These are phyloP conservation scores for Drosophila neotestacea DNA, from an alignment of 2,888 invertebrate genomes.

Conservation along the genomic window DNA sequence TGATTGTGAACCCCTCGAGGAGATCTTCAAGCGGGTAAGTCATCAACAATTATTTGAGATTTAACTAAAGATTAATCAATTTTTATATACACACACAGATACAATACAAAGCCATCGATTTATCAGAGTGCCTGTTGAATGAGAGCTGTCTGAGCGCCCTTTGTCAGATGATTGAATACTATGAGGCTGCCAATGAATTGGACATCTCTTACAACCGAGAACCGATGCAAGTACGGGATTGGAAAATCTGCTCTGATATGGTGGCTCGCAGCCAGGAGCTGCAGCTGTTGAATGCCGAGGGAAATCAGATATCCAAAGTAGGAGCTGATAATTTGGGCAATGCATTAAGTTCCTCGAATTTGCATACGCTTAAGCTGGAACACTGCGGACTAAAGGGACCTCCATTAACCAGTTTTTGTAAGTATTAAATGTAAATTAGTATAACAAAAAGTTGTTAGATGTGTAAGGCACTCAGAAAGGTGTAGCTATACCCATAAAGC, in stretches of 20 bases:
- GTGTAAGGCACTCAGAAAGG: no score
- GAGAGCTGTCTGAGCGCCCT: constrained; percentile 89
- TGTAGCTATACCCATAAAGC: no score
- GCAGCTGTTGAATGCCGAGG: constrained; percentile 83
- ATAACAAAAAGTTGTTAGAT: no score
- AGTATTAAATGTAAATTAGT: constrained; percentile 60
- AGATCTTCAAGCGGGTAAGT: constrained; percentile 89
- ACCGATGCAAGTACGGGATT: constrained; percentile 90
- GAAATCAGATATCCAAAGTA: constrained; percentile 83
- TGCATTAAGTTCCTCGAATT: constrained; percentile 89
- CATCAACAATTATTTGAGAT: background rate
- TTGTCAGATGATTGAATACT: constrained; percentile 97
- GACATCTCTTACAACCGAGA: constrained; percentile 91
- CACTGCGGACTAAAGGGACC: constrained; percentile 91
- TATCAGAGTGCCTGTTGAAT: constrained; percentile 83
- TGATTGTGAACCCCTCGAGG: constrained; percentile 93
- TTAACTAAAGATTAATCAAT: constrained; percentile 66
- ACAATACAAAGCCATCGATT: constrained; percentile 84
- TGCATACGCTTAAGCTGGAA: constrained; percentile 92
- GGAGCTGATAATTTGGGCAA: constrained; percentile 89
- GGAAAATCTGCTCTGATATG: constrained; percentile 90
- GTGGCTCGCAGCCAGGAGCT: constrained; percentile 84
- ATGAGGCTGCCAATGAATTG: constrained; percentile 92
- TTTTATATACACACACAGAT: constrained; percentile 83
- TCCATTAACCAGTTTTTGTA: constrained; percentile 91